A percentile compares a stretch with the other conserved stretches of the same genome.
Evolutionary conservation across 2,888 invertebrate species (phyloP).

Genomic region (Caenorhabditis parvicauda): DNA sequence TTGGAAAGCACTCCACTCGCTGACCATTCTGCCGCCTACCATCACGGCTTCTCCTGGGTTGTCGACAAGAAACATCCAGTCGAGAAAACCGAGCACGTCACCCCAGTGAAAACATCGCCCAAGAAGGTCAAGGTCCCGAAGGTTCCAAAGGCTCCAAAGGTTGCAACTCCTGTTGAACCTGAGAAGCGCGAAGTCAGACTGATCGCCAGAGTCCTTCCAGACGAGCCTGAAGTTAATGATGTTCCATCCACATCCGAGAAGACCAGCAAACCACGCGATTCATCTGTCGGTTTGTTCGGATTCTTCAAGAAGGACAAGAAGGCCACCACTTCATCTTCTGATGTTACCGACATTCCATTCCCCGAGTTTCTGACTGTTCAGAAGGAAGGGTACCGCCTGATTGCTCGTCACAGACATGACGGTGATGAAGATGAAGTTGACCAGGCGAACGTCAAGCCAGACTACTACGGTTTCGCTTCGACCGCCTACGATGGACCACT

Average conservation of each 20-base stretch:
- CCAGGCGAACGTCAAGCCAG: too few species aligned
- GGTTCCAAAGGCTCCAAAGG: conserved; percentile 2
- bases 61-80: conserved; percentile 8
- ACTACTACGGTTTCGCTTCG: conserved; percentile 8
- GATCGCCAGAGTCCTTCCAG: conserved; percentile 12
- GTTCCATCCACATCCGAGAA: not conserved
- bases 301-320: conserved; percentile 14
- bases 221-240: conserved; percentile 9
- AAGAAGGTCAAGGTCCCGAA: conserved; percentile 4
- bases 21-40: conserved; percentile 22
- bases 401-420: conserved; percentile 10
- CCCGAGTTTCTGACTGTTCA: not conserved
- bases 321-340: conserved; percentile 8
- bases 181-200: conserved; percentile 14
- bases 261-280: too few species aligned
- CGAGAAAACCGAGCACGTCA: too few species aligned
- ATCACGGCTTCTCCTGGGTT: conserved; percentile 24
- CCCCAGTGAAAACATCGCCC: too few species aligned
- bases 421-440: conserved; percentile 11
- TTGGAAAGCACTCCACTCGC: conserved; percentile 19
- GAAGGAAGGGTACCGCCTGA: conserved; percentile 5
- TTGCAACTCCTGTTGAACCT: conserved; percentile 4
- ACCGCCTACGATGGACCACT: conserved; percentile 13
- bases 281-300: conserved; percentile 10
- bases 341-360: too few species aligned